Base-by-base conservation (phyloP, 2,797 vertebrate species). In the Luscinia luscinia region DNA sequence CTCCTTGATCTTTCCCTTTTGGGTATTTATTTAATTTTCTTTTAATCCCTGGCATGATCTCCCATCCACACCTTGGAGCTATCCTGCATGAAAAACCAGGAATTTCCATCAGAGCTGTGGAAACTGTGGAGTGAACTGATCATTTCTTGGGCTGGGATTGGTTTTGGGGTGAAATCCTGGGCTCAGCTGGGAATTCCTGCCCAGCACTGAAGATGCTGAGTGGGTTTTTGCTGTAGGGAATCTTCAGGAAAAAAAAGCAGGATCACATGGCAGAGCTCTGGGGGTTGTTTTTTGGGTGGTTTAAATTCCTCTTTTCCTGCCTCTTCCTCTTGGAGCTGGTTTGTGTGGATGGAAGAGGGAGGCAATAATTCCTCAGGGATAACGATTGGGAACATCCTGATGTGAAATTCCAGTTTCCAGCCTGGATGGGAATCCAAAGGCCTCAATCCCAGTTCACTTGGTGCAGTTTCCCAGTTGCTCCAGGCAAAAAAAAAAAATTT, bases 71-170 rank as follows among this genome's bases (percentile, higher is more conserved):
- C 83, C 78, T 75, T 2, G 27, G 86, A 61, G 88, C 75, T 90
- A 14, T 83, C 87, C 88, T 74, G 91, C 45, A 46, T 46, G 45
- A 46, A 43, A n/a, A 83, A 30, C 5, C 1, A 0, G 62, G n/a
- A 40, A 15, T 32, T 32, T 43, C 36, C 45, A 0, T 15, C 45
- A 32, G 48, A 81, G 70, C 66, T 18, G 28, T 23, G 45, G 86
- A 62, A 93, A 94, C 84, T 93, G 78, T 2, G 7, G 73, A 82
- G 92, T 66, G 91, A 96, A 89, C 92, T 85, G 82, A 24, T 19
- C 1, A 1, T 55, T 38, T 1, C 83, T 54, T 4, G 30, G 46
- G 70, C 62, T 49, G 27, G 24, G 34, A 14, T 38, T 19, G 20
- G 0, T 1, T 36, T 46, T 26, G 52, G 61, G 45, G 11, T 7